Conservation (phyloP, 2,113 vertebrate genomes). For the Megaleporinus macrocephalus region DNA sequence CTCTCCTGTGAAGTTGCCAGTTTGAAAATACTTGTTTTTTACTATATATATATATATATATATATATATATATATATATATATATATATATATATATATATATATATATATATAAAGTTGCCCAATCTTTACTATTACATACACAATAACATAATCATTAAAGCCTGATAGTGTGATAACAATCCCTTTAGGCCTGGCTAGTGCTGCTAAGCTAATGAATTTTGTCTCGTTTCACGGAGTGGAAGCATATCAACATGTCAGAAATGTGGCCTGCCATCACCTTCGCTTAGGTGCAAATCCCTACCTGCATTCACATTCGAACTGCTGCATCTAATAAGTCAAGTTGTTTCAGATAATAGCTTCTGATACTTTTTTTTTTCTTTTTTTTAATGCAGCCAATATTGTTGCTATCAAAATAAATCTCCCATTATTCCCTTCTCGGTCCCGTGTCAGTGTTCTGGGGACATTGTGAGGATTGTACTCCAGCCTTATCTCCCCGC, state of each 20-base stretch:
- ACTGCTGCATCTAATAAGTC: neutral
- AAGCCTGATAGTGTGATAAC: neutral
- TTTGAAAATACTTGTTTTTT: too few species aligned
- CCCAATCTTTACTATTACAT: too few species aligned
- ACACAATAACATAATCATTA: neutral
- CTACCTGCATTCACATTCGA: conserved; percentile 3
- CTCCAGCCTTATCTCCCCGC: conserved; percentile 69
- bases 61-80: too few species aligned
- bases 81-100: too few species aligned
- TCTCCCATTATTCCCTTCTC: conserved; percentile 48
- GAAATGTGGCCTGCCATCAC: neutral
- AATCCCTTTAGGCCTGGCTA: neutral
- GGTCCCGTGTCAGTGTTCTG: conserved; percentile 42
- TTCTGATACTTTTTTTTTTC: too few species aligned
- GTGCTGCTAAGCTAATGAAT: neutral
- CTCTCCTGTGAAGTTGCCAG: too few species aligned
- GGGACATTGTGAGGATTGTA: conserved; percentile 58
- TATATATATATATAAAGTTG: too few species aligned
- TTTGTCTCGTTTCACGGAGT: neutral
- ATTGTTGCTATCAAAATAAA: conserved; percentile 8
- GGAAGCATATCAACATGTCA: neutral
- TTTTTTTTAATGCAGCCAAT: conserved; percentile 16
- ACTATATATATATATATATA: too few species aligned
- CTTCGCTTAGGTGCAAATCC: neutral
- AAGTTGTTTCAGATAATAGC: neutral